phyloP scores from a whole-genome alignment of 1,140 invertebrate species.

The Melanaphis sacchari region DNA sequence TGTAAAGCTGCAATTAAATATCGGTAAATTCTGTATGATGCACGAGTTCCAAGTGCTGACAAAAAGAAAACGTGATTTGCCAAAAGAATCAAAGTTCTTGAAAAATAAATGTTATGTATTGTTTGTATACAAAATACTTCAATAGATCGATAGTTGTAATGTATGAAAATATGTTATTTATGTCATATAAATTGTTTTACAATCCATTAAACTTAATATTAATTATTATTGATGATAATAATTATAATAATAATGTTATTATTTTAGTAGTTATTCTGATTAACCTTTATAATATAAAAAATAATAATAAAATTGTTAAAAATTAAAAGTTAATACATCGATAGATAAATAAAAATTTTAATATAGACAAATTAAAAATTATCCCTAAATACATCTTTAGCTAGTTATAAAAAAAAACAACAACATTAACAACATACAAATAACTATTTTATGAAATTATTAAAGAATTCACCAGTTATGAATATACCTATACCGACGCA shows the following conservation, averaged over 20 bases:
- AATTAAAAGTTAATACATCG: neutral
- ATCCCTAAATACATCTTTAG: too few species aligned
- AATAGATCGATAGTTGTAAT: neutral
- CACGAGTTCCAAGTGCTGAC: neutral
- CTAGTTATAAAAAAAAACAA: too few species aligned
- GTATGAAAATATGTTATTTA: neutral
- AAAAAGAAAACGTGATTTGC: neutral
- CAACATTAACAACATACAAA: too few species aligned
- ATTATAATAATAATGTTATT: too few species aligned
- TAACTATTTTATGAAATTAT: too few species aligned
- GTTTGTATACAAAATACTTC: neutral
- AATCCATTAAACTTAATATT: neutral
- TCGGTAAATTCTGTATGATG: neutral
- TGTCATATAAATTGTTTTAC: neutral
- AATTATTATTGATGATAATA: too few species aligned
- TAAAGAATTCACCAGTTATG: too few species aligned
- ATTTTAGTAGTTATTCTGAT: neutral
- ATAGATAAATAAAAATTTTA: neutral
- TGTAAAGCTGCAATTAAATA: neutral
- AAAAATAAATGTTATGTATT: neutral
- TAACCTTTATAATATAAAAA: neutral
- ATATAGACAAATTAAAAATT: too few species aligned
- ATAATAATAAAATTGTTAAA: neutral
- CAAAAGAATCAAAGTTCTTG: neutral
- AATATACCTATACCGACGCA: too few species aligned